Evolutionary conservation across 2,113 vertebrate species (phyloP).

Genomic region (Eulemur macaco): DNA sequence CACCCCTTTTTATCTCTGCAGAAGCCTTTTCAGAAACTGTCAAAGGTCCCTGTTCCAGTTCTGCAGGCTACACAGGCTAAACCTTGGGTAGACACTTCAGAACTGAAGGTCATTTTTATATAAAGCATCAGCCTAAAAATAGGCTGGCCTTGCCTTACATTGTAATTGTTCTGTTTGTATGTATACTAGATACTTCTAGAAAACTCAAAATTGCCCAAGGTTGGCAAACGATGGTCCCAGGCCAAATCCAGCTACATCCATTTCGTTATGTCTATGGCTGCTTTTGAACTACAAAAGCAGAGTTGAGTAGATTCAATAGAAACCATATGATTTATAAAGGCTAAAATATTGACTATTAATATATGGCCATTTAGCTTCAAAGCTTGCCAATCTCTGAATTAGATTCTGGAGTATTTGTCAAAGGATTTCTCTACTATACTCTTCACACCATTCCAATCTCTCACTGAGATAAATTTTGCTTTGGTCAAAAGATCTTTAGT

Average conservation of each 20-base stretch:
- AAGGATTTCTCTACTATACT: background rate
- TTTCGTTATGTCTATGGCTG: background rate
- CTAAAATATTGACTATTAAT: background rate
- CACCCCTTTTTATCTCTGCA: constrained; percentile 28
- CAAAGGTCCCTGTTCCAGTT: constrained; percentile 9
- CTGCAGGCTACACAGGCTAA: constrained; percentile 19
- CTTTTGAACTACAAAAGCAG: background rate
- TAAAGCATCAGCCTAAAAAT: constrained; percentile 34
- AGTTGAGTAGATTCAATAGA: background rate
- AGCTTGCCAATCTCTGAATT: background rate
- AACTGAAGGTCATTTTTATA: constrained; percentile 43
- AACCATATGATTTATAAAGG: background rate
- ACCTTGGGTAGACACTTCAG: constrained; percentile 13
- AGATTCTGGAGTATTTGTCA: background rate
- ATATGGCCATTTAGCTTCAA: background rate
- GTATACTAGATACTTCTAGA: background rate
- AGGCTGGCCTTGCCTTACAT: background rate
- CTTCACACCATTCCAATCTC: background rate
- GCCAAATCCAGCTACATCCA: background rate
- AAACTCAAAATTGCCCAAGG: background rate
- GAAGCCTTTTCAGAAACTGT: constrained; percentile 36
- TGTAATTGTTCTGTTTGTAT: background rate
- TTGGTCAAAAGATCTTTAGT: background rate
- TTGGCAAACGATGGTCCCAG: background rate
- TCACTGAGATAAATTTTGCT: background rate